A percentile compares a stretch with the other conserved stretches of the same genome.
Evolutionary conservation across 2,888 invertebrate genomes (phyloP).

Genomic region (Parnassius mnemosyne): DNA sequence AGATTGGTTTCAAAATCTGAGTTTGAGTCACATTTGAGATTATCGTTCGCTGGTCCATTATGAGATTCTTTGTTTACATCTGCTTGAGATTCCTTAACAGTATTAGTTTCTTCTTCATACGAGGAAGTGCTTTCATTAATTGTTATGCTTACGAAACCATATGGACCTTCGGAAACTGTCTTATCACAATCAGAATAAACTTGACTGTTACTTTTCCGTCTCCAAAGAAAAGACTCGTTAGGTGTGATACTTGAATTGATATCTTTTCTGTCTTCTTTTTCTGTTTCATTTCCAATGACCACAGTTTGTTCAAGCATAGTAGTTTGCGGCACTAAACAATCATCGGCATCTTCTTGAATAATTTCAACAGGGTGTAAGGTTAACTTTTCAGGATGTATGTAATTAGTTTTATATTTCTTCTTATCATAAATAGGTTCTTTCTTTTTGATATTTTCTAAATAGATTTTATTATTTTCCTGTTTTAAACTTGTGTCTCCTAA

Average conservation of each 20-base stretch:
- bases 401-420: slow-evolving; percentile 72
- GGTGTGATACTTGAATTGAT: slow-evolving; percentile 73
- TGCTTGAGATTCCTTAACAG: slow-evolving; percentile 36
- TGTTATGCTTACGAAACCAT: slow-evolving; percentile 57
- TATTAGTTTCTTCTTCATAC: slow-evolving; percentile 36
- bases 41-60: slow-evolving; percentile 21
- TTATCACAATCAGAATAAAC: slow-evolving; percentile 66
- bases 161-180: slow-evolving; percentile 55
- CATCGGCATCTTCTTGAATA: slow-evolving; percentile 67
- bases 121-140: slow-evolving; percentile 47
- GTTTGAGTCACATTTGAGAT: slow-evolving; percentile 43
- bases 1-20: slow-evolving; percentile 71
- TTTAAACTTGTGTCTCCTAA: slow-evolving; percentile 42
- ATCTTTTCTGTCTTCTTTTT: slow-evolving; percentile 40
- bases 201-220: slow-evolving; percentile 69
- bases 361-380: slow-evolving; percentile 70
- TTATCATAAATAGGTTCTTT: slow-evolving; percentile 68
- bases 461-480: slow-evolving; percentile 34
- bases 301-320: slow-evolving; percentile 23
- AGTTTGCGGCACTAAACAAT: slow-evolving; percentile 35
- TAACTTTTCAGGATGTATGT: slow-evolving; percentile 69
- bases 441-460: slow-evolving; percentile 43
- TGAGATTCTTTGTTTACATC: slow-evolving; percentile 49
- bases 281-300: slow-evolving; percentile 25
- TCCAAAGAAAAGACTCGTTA: slow-evolving; percentile 85